phyloP scores from a whole-genome alignment of 2,888 invertebrate species.

The Zonitis immaculata region DNA sequence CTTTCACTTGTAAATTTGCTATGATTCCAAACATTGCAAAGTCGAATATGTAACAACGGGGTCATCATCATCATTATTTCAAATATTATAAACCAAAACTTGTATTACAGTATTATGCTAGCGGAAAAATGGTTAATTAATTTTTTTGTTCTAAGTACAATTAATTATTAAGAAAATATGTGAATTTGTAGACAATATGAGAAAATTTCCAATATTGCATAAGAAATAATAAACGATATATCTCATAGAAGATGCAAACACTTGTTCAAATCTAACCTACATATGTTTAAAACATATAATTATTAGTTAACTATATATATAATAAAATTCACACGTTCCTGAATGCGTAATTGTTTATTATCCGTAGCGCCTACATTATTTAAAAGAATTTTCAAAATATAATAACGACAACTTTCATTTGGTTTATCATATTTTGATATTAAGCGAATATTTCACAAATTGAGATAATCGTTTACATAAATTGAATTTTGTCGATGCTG shows the following conservation, averaged over 20 bases:
- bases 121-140: too few relatives aligned
- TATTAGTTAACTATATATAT: constrained; percentile 2
- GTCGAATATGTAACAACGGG: constrained; percentile 17
- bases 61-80: constrained; percentile 14
- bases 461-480: too few relatives aligned
- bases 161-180: too few relatives aligned
- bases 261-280: constrained; percentile 2
- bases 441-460: too few relatives aligned
- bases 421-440: too few relatives aligned
- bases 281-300: constrained; percentile 2
- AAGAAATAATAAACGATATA: neutral
- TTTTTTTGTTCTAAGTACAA: too few relatives aligned
- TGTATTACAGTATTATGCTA: too few relatives aligned
- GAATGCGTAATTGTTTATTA: neutral
- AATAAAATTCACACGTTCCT: neutral
- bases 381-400: neutral
- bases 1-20: constrained; percentile 16
- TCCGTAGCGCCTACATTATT: too few relatives aligned
- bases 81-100: constrained; percentile 5
- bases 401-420: neutral
- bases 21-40: constrained; percentile 15
- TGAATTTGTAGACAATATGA: neutral
- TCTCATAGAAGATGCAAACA: neutral
- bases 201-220: constrained; percentile 1
- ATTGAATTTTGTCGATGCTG: neutral